phyloP scores from a whole-genome alignment of 2,888 invertebrate species.

The Ennomos quercinarius region DNA sequence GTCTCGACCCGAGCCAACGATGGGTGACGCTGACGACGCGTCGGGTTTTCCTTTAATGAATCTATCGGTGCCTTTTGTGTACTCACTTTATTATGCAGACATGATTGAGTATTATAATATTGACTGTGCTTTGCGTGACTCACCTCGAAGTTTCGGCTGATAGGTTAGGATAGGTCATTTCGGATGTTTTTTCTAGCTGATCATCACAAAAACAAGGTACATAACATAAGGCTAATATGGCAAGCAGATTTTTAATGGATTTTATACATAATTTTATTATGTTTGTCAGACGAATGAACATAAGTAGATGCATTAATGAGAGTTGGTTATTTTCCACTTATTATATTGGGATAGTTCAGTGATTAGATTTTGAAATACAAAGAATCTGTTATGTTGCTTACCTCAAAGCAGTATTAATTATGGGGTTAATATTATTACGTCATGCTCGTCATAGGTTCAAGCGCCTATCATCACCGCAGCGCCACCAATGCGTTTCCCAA shows the following conservation, averaged over 20 bases:
- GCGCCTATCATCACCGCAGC: too few species aligned
- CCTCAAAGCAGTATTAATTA: background rate
- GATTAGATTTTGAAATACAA: too few species aligned
- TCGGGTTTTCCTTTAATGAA: constrained; percentile 31
- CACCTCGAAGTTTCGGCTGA: constrained; percentile 5
- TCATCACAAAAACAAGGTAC: constrained; percentile 2
- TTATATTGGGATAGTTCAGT: too few species aligned
- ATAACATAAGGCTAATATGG: too few species aligned
- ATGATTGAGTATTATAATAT: constrained; percentile 1
- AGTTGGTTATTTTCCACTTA: too few species aligned
- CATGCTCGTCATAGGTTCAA: too few species aligned
- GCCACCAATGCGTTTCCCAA: too few species aligned
- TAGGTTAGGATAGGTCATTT: constrained; percentile 30
- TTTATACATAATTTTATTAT: background rate
- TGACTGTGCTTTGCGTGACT: constrained; percentile 8
- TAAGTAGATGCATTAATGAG: too few species aligned
- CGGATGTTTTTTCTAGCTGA: constrained; percentile 11
- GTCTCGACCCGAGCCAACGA: too few species aligned
- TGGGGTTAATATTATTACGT: background rate
- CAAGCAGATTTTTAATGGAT: constrained; percentile 13
- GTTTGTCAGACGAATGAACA: constrained; percentile 12
- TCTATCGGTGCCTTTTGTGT: constrained; percentile 15
- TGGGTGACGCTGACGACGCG: background rate
- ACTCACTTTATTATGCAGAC: constrained; percentile 12
- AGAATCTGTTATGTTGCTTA: too few species aligned